Percentiles rank a stretch among this genome's conserved stretches.
Conservation (phyloP, 1,140 invertebrate genomes). For the Brachionus manjavacas region DNA sequence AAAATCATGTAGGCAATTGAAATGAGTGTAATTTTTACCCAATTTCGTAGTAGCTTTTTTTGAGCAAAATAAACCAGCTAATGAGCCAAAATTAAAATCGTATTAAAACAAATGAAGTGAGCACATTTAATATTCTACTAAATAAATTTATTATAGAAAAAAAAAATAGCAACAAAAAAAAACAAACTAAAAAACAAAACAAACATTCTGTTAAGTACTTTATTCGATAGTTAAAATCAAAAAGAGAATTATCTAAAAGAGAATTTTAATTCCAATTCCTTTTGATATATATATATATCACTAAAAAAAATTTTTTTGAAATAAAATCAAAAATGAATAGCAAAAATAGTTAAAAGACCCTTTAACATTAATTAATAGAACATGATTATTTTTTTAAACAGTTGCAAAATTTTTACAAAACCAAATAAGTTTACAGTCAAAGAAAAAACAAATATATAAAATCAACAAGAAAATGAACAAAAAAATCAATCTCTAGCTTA, state of each 20-base stretch:
- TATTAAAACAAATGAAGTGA: too few relatives aligned
- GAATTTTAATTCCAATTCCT: not conserved
- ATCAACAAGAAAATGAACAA: not conserved
- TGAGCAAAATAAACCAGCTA: too few relatives aligned
- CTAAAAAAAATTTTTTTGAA: not conserved
- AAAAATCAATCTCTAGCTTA: not conserved
- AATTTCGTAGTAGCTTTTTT: too few relatives aligned
- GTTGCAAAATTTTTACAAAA: conserved; percentile 10
- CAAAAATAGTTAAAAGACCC: not conserved
- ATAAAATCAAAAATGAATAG: not conserved
- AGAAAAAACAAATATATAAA: conserved; percentile 6
- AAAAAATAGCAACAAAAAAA: too few relatives aligned
- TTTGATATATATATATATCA: too few relatives aligned
- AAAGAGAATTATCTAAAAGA: not conserved
- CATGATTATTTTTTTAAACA: conserved; percentile 12
- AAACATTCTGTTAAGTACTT: not conserved
- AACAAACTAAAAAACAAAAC: too few relatives aligned
- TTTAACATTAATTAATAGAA: not conserved
- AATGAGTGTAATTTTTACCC: too few relatives aligned
- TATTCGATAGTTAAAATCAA: not conserved
- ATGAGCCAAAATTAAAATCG: too few relatives aligned
- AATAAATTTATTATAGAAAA: too few relatives aligned
- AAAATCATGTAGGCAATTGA: too few relatives aligned
- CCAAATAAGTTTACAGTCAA: conserved; percentile 21
- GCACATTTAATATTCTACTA: too few relatives aligned